Base-by-base conservation (phyloP, 92 coral and sea anemone species). In the Scolanthus callimorphus region DNA sequence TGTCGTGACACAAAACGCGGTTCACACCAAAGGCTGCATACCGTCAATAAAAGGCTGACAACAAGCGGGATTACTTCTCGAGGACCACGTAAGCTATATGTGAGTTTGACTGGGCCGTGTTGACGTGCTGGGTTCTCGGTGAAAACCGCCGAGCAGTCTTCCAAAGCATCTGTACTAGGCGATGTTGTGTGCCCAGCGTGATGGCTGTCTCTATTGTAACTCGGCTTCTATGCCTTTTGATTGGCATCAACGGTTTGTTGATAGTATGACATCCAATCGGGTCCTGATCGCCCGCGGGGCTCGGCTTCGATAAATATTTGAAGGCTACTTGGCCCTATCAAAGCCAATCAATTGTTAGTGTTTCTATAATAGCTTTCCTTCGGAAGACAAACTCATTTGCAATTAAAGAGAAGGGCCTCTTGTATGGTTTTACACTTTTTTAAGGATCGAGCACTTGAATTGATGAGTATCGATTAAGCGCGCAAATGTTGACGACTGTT, bases 201-300 rank as follows among this genome's bases (percentile, higher is more conserved):
- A 78, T 82, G 44, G 57, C 61, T 69, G 64, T 71, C 82, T 78
- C 89, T 87, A 87, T 87, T 87, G 96, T 87, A 87, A 69, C 84
- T 75, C 76, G 80, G 79, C 85, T 82, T 62, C 85, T 59, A 77
- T 60, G 76, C 77, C 55, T 50, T 82, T 87, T 87, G 96, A 87
- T 87, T 87, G 96, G 90, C 96, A 87, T 82, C 83, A 78, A 79
- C 65, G 37, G 62, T 63, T 82, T 87, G 84, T 87, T 87, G 96
- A 87, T 82, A 87, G 63, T 82, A 80, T 70, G 52, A 74, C 74
- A 77, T 67, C 96, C 96, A 87, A 87, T 87, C 96, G 82, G 64
- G 65, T 70, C 71, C 47, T 46, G 29, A 69, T 49, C 39, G 96
- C 96, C 96, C 67, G 89, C 96, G 78, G 96, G 96, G 79, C 55